Evolutionary conservation across 2,113 vertebrate species (phyloP).

Genomic region (Podocnemis expansa): DNA sequence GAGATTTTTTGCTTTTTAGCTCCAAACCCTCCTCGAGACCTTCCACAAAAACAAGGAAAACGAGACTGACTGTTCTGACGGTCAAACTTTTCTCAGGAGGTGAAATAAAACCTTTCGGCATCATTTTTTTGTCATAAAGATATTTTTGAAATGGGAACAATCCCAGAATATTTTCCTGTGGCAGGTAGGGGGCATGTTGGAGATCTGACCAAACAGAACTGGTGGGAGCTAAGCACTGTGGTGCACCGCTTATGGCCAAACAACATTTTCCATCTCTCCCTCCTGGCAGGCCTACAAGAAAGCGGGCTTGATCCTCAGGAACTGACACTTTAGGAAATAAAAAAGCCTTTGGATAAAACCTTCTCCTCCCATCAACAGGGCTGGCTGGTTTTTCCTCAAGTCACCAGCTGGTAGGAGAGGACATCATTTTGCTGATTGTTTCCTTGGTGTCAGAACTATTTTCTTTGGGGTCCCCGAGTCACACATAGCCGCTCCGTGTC

Average conservation of each 20-base stretch:
- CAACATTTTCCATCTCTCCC: neutral
- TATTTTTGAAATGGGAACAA: conserved; percentile 2
- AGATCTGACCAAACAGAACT: neutral
- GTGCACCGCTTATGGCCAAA: rapidly evolving
- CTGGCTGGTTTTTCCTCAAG: neutral
- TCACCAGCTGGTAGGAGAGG: neutral
- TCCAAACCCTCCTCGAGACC: neutral
- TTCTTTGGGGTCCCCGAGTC: neutral
- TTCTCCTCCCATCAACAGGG: conserved; percentile 24
- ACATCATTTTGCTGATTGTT: neutral
- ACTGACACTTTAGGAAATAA: neutral
- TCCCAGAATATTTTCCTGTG: rapidly evolving
- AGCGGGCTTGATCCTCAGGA: neutral
- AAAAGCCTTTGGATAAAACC: conserved; percentile 18
- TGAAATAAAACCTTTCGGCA: neutral
- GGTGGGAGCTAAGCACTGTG: neutral
- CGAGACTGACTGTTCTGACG: neutral
- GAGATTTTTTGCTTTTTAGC: neutral
- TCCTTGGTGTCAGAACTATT: rapidly evolving
- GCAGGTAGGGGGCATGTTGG: neutral
- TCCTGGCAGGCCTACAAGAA: neutral
- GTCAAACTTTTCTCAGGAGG: neutral
- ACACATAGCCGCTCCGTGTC: neutral
- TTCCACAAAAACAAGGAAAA: neutral
- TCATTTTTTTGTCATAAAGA: neutral